Percentiles rank a stretch among this genome's conserved stretches.
phyloP scores from a whole-genome alignment of 2,888 invertebrate species.

The Ferrisia virgata region DNA sequence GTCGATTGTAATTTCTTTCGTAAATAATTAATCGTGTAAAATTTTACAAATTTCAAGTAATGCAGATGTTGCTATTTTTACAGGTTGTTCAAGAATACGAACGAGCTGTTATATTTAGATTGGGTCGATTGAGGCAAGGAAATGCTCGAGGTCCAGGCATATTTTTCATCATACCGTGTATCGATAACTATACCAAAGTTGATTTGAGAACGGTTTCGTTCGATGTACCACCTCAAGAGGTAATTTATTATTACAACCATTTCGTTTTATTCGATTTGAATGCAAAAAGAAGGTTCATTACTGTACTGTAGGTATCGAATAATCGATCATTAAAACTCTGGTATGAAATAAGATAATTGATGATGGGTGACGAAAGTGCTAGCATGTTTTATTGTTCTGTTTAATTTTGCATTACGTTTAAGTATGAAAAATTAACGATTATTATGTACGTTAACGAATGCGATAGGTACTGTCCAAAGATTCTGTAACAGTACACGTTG shows the following conservation, averaged over 20 bases:
- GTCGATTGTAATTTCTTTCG: background rate
- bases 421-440: background rate
- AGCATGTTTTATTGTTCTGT: background rate
- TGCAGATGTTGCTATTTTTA: background rate
- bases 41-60: background rate
- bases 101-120: slow-evolving; percentile 81
- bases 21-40: background rate
- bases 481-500: slow-evolving; percentile 90
- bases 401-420: background rate
- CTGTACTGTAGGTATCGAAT: too few relatives aligned
- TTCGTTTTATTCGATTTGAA: too few relatives aligned
- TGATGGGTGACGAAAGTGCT: background rate
- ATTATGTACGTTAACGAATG: background rate
- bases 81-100: slow-evolving; percentile 83
- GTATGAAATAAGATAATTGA: too few relatives aligned
- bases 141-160: slow-evolving; percentile 83
- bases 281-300: too few relatives aligned
- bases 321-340: too few relatives aligned
- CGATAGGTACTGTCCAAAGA: slow-evolving; percentile 81
- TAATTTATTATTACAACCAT: slow-evolving; percentile 54
- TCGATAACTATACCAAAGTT: slow-evolving; percentile 87
- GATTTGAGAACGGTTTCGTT: slow-evolving; percentile 91
- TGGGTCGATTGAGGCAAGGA: slow-evolving; percentile 72
- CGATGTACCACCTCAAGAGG: slow-evolving; percentile 95
- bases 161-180: slow-evolving; percentile 90